Conservation (phyloP, 2,113 vertebrate species). For the Ginglymostoma cirratum region DNA sequence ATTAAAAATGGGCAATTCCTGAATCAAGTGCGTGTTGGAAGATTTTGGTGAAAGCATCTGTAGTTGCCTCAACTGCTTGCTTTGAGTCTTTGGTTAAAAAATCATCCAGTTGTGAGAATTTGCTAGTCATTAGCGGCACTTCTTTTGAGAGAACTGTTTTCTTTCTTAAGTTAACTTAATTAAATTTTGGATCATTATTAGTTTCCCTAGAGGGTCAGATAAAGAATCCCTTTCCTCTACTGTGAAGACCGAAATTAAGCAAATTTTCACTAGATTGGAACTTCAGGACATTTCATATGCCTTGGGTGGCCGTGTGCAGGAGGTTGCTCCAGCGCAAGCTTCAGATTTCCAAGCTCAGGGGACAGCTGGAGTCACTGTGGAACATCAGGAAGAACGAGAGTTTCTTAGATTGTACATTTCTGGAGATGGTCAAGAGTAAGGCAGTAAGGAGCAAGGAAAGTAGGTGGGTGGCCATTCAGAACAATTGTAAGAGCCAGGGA, state of each 20-base stretch:
- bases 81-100: not conserved
- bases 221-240: not conserved
- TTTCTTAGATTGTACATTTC: not conserved
- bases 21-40: not conserved
- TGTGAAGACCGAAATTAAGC: not conserved
- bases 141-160: not conserved
- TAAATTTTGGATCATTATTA: not conserved
- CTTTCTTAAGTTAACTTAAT: not conserved
- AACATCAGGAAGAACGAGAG: not conserved
- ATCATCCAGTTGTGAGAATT: not conserved
- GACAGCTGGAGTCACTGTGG: not conserved
- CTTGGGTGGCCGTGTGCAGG: not conserved
- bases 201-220: too few relatives aligned
- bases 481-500: not conserved
- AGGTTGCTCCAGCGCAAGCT: not conserved
- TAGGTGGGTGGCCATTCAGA: not conserved
- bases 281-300: not conserved
- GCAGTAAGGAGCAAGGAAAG: not conserved
- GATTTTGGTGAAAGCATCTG: not conserved
- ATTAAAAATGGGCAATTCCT: not conserved
- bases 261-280: not conserved
- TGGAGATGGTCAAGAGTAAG: not conserved
- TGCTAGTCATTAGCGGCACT: not conserved
- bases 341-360: too few relatives aligned
- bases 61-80: not conserved